Evolutionary conservation across 2,113 vertebrate species (phyloP).

Genomic region (Callipepla californica): DNA sequence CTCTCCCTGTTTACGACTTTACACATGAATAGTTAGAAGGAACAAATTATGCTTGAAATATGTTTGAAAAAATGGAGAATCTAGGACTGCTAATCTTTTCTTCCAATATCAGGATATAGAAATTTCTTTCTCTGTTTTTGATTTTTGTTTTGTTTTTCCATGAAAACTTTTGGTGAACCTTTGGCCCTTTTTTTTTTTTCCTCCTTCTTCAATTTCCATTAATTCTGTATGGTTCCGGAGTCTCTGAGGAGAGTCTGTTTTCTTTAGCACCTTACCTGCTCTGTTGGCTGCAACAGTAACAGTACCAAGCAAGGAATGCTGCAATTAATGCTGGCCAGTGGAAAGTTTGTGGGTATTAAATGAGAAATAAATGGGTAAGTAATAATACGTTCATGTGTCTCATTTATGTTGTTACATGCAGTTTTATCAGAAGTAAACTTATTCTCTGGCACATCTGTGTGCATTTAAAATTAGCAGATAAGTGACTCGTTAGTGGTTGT

Average conservation of each 20-base stretch:
- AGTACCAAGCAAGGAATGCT: neutral
- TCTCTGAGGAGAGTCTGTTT: neutral
- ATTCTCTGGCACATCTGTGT: neutral
- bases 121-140: neutral
- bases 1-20: neutral
- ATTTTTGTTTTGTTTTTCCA: neutral
- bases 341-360: neutral
- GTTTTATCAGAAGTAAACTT: neutral
- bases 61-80: neutral
- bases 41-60: neutral
- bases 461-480: neutral
- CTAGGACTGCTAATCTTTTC: neutral
- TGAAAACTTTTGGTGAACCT: neutral
- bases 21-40: neutral
- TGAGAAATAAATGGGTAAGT: neutral
- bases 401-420: neutral
- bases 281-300: neutral
- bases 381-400: neutral
- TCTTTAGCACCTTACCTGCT: neutral
- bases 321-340: neutral
- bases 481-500: neutral
- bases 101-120: accelerated
- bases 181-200: neutral
- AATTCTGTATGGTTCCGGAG: neutral
- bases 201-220: neutral